These are phyloP conservation scores for Chrysolina haemoptera DNA, from an alignment of 2,888 invertebrate genomes.

Conservation along the genomic window DNA sequence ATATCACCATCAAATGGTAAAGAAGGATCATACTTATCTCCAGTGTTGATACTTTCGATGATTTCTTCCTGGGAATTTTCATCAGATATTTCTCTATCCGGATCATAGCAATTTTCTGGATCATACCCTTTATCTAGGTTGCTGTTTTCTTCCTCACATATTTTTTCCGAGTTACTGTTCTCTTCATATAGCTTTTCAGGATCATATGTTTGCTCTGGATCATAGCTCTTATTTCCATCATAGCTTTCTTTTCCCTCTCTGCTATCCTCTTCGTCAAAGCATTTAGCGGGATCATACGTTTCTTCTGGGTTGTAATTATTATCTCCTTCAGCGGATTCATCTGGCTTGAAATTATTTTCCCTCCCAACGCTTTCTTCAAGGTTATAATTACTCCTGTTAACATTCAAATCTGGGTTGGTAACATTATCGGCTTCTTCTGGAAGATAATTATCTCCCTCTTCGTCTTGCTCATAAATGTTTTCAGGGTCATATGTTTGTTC, in stretches of 20 bases:
- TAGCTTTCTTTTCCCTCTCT: neutral
- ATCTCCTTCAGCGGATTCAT: slow-evolving; percentile 37
- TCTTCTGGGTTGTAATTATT: slow-evolving; percentile 38
- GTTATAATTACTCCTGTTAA: no score
- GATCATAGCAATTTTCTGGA: slow-evolving; percentile 27
- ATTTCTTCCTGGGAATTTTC: neutral
- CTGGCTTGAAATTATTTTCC: slow-evolving; percentile 26
- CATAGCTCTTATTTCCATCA: slow-evolving; percentile 24
- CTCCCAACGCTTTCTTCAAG: neutral
- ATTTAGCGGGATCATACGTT: slow-evolving; percentile 39
- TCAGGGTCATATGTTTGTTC: slow-evolving; percentile 33
- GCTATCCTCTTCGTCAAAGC: slow-evolving; percentile 29
- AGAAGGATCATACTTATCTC: slow-evolving; percentile 35
- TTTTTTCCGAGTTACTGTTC: slow-evolving; percentile 21
- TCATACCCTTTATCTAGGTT: slow-evolving; percentile 28
- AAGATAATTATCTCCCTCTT: neutral
- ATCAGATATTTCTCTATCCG: slow-evolving; percentile 3
- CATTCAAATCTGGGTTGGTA: no score
- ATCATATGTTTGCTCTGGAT: slow-evolving; percentile 39
- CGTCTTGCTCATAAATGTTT: slow-evolving; percentile 35
- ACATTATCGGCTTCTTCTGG: neutral
- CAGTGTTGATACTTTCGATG: neutral
- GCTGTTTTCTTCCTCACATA: slow-evolving; percentile 17
- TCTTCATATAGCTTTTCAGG: slow-evolving; percentile 38
- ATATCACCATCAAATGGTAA: slow-evolving; percentile 30